A percentile compares a stretch with the other conserved stretches of the same genome.
phyloP scores from a whole-genome alignment of 2,113 vertebrate genomes.

The Erythrolamprus reginae region DNA sequence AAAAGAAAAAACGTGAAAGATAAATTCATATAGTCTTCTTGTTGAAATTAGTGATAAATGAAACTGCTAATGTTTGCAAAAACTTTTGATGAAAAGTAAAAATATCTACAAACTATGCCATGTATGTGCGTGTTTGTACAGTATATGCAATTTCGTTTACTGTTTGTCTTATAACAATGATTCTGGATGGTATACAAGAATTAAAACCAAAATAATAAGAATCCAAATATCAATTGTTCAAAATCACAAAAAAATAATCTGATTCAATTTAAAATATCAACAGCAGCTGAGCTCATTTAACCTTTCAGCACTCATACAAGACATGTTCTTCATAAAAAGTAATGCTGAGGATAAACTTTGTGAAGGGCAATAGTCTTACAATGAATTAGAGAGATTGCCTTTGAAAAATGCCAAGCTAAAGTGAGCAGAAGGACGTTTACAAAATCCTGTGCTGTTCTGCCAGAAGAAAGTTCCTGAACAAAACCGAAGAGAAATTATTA shows the following conservation, averaged over 20 bases:
- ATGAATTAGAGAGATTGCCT: neutral
- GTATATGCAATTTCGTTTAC: neutral
- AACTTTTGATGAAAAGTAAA: neutral
- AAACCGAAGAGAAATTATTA: neutral
- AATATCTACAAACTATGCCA: neutral
- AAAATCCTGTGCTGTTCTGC: neutral
- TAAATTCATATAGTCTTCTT: neutral
- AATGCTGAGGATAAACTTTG: neutral
- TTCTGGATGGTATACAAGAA: neutral
- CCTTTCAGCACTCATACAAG: neutral
- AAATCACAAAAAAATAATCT: neutral
- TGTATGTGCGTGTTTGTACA: neutral
- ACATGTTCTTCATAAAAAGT: neutral
- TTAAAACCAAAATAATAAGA: neutral
- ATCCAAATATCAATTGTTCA: neutral
- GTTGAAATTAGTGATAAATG: neutral
- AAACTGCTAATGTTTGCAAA: neutral
- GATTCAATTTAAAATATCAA: neutral
- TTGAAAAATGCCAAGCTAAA: neutral
- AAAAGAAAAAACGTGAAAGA: neutral
- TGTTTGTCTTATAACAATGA: neutral
- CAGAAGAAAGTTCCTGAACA: neutral
- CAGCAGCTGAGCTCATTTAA: neutral
- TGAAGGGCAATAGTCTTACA: neutral
- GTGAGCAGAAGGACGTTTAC: neutral